Conservation (phyloP, 1,140 invertebrate species). For the Harpegnathos saltator region DNA sequence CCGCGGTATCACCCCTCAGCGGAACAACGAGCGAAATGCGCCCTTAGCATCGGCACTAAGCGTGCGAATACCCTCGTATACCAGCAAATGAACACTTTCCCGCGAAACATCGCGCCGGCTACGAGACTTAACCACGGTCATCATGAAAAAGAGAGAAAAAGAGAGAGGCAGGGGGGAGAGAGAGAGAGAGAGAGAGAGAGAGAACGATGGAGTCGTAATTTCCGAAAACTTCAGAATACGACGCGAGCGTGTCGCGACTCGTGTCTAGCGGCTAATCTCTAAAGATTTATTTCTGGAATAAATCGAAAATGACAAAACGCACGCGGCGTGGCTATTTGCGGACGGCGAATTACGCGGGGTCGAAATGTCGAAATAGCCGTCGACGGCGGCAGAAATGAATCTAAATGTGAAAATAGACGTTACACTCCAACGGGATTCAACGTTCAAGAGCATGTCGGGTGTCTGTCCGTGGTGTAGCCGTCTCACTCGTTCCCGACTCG, state of each 20-base stretch:
- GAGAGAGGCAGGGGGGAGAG: too few relatives aligned
- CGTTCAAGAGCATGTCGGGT: constrained; percentile 3
- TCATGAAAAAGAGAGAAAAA: background rate
- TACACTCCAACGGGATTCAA: background rate
- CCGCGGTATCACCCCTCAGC: background rate
- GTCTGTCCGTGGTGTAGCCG: too few relatives aligned
- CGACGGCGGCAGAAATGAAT: background rate
- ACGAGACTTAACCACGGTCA: background rate
- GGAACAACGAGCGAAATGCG: background rate
- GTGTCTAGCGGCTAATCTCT: constrained; percentile 11
- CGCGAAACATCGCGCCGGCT: background rate
- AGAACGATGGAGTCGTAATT: too few relatives aligned
- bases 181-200: too few relatives aligned
- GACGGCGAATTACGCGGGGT: too few relatives aligned
- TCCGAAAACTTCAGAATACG: background rate
- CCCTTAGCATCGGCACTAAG: background rate
- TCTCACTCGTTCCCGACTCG: too few relatives aligned
- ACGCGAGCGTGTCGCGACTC: background rate
- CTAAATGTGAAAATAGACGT: background rate
- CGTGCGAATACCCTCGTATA: background rate
- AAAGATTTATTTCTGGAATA: constrained; percentile 21
- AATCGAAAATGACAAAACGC: background rate
- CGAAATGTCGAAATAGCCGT: too few relatives aligned
- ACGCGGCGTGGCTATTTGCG: background rate
- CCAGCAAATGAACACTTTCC: background rate